phyloP scores from a whole-genome alignment of 2,113 vertebrate genomes.

The Chauna torquata region DNA sequence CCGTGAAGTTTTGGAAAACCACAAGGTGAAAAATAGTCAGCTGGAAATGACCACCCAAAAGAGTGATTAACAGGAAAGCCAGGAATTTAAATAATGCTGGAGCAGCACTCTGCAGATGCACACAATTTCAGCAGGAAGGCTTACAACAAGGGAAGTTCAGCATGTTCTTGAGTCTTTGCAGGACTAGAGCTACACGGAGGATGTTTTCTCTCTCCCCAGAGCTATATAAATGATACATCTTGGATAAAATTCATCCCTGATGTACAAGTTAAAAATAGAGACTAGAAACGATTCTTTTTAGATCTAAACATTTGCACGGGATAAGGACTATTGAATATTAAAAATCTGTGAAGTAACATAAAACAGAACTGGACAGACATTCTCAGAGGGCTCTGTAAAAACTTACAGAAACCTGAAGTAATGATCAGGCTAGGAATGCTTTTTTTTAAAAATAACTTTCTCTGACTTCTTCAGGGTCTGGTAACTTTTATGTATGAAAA shows the following conservation, averaged over 20 bases:
- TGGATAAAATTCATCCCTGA: constrained; percentile 55
- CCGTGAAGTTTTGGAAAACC: background rate
- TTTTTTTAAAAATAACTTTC: constrained; percentile 54
- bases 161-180: background rate
- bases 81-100: constrained; percentile 32
- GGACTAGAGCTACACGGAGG: background rate
- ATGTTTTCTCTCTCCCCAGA: constrained; percentile 39
- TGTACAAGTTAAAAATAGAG: constrained; percentile 64
- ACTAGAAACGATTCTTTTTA: constrained; percentile 56
- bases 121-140: background rate
- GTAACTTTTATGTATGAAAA: background rate
- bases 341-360: constrained; percentile 69
- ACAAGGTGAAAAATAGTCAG: background rate
- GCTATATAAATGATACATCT: constrained; percentile 43
- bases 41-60: constrained; percentile 6
- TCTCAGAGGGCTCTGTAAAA: constrained; percentile 53
- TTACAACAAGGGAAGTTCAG: constrained; percentile 17
- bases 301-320: constrained; percentile 50
- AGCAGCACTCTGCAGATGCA: background rate
- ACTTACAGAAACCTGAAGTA: constrained; percentile 35
- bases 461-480: background rate
- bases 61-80: constrained; percentile 21
- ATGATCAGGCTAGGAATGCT: background rate
- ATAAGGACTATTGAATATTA: constrained; percentile 66
- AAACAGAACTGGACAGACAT: constrained; percentile 52